Evolutionary conservation across 2,888 invertebrate genomes (phyloP).

Genomic region (Drosophila algonquin): DNA sequence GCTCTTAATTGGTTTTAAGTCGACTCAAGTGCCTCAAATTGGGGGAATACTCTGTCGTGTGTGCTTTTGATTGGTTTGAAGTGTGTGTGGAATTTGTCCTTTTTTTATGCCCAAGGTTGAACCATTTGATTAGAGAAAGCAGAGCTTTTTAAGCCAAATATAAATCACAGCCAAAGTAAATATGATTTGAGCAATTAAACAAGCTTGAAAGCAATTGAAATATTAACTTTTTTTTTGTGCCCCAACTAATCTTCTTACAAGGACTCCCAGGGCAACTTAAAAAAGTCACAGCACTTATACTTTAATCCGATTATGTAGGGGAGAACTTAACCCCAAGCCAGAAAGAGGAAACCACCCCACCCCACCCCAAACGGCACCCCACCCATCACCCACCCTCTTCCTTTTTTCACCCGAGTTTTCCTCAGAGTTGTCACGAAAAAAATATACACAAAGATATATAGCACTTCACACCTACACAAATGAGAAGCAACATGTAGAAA

Average conservation of each 20-base stretch:
- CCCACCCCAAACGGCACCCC: neutral
- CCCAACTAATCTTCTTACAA: neutral
- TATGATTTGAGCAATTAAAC: neutral
- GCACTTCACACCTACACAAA: constrained; percentile 25
- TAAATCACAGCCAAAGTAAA: neutral
- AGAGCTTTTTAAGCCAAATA: neutral
- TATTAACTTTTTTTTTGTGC: constrained; percentile 1
- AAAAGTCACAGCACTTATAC: constrained; percentile 14
- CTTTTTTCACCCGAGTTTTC: constrained; percentile 4
- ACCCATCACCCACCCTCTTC: neutral
- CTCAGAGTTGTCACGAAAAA: neutral
- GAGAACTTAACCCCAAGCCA: constrained; percentile 18
- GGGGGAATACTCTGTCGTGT: neutral
- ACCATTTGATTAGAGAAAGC: neutral
- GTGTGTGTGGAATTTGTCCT: neutral
- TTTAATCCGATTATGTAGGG: constrained; percentile 32
- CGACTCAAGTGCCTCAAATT: constrained; percentile 18
- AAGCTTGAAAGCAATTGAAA: neutral
- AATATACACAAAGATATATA: constrained; percentile 10
- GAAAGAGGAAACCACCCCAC: neutral
- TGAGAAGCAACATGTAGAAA: constrained; percentile 22
- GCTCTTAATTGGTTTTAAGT: constrained; percentile 70
- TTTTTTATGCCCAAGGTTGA: neutral
- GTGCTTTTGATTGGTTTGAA: neutral
- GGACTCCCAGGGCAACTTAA: constrained; percentile 4